A percentile compares a stretch with the other conserved stretches of the same genome.
Evolutionary conservation across 2,888 invertebrate genomes (phyloP).

Genomic region (Thecocarcelia acutangulata): DNA sequence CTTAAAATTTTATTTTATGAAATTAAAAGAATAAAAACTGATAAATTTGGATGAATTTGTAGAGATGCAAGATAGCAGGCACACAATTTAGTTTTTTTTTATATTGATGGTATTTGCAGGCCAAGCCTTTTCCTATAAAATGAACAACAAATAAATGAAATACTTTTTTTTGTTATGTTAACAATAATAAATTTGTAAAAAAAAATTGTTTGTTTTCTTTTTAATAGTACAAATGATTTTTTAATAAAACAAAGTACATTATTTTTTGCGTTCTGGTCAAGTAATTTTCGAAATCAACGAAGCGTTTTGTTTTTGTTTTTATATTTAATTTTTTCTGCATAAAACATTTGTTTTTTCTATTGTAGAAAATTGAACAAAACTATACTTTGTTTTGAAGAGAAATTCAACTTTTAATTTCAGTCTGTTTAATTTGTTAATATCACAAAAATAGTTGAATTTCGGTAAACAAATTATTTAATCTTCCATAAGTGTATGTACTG

Average conservation of each 20-base stretch:
- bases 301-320: constrained; percentile 32
- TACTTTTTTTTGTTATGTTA: not conserved
- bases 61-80: not conserved
- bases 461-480: no score
- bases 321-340: not conserved
- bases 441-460: no score
- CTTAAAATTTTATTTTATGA: no score
- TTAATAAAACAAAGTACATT: not conserved
- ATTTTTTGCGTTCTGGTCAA: constrained; percentile 61
- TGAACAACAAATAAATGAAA: not conserved
- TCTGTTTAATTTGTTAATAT: constrained; percentile 10
- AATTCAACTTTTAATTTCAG: constrained; percentile 28
- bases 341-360: constrained; percentile 15
- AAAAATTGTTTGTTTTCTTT: constrained; percentile 21
- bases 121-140: constrained; percentile 60
- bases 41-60: constrained; percentile 20
- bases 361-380: not conserved
- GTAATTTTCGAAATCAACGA: constrained; percentile 52
- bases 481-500: no score
- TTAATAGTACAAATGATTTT: constrained; percentile 1
- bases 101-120: constrained; percentile 29
- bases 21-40: constrained; percentile 6
- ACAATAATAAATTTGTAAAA: constrained; percentile 1
- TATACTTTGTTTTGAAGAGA: constrained; percentile 13
- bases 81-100: constrained; percentile 2